These are phyloP conservation scores for Cladorhizidae sp. DNA, from an alignment of 37 sponge, comb jelly and placozoan genomes.

Conservation along the genomic window DNA sequence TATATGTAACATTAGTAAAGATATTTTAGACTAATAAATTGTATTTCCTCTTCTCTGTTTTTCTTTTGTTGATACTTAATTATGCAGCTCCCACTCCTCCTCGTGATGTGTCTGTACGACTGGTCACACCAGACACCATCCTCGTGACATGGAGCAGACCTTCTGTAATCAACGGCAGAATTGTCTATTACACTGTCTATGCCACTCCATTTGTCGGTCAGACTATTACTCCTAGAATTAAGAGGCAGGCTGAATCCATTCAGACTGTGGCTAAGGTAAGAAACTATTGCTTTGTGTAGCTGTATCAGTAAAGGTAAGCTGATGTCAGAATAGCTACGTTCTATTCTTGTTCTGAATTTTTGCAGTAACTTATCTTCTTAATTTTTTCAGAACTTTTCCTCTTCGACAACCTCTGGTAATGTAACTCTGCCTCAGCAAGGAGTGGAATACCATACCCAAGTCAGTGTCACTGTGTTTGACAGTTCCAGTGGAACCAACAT, in stretches of 20 bases:
- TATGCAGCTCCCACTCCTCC: conserved; percentile 30
- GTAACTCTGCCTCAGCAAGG: too few species aligned
- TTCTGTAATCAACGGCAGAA: conserved; percentile 4
- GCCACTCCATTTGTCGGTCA: conserved; percentile 11
- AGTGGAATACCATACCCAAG: neutral
- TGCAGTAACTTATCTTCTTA: too few species aligned
- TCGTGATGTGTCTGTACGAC: neutral
- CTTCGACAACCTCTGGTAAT: too few species aligned
- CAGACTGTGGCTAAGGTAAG: conserved; percentile 6
- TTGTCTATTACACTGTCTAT: conserved; percentile 30
- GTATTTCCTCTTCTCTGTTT: neutral
- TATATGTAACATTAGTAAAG: too few species aligned
- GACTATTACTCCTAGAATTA: neutral
- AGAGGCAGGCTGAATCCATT: neutral
- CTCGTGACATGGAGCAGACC: conserved; percentile 20
- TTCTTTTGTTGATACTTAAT: neutral
- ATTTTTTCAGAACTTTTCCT: neutral
- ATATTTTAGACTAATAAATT: too few species aligned
- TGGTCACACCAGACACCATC: neutral
- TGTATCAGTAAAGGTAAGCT: too few species aligned
- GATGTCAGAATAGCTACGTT: too few species aligned
- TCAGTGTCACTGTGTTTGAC: conserved; percentile 14
- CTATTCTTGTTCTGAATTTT: too few species aligned
- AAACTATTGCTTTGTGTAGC: too few species aligned
- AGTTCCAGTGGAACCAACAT: too few species aligned